These are phyloP conservation scores for Cheilosia vulpina DNA, from an alignment of 2,888 invertebrate genomes.

Conservation along the genomic window DNA sequence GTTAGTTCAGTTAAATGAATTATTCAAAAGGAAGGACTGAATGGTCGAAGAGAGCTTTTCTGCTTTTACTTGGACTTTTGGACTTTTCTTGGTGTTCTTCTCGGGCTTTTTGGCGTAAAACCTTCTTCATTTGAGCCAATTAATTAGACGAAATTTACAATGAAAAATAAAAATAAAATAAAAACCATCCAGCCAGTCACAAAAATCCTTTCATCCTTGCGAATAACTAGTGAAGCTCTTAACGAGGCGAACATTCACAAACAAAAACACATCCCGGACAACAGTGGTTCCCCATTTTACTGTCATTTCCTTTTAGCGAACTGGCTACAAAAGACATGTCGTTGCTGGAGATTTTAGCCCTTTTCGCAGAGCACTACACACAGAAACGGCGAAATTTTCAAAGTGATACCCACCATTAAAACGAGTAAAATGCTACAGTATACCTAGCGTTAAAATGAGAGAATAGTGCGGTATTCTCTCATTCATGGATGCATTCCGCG, in stretches of 20 bases:
- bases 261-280: slow-evolving; percentile 27
- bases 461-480: slow-evolving; percentile 65
- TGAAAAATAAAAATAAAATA: too few relatives aligned
- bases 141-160: neutral
- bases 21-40: too few relatives aligned
- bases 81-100: too few relatives aligned
- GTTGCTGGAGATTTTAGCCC: slow-evolving; percentile 53
- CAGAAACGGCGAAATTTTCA: slow-evolving; percentile 47
- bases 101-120: too few relatives aligned
- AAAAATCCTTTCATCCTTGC: slow-evolving; percentile 15
- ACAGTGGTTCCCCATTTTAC: slow-evolving; percentile 42
- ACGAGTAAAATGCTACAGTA: slow-evolving; percentile 50
- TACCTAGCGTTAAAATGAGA: slow-evolving; percentile 68
- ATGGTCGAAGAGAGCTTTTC: too few relatives aligned
- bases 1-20: too few relatives aligned
- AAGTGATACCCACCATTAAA: slow-evolving; percentile 66
- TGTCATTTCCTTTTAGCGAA: slow-evolving; percentile 54
- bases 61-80: too few relatives aligned
- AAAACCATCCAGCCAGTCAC: neutral
- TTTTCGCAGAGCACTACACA: slow-evolving; percentile 18
- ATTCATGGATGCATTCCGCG: slow-evolving; percentile 68
- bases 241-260: neutral
- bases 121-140: neutral
- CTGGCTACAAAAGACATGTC: slow-evolving; percentile 41
- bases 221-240: neutral